Base-by-base conservation (phyloP, 1,140 invertebrate genomes). In the Drosophila lacertosa region DNA sequence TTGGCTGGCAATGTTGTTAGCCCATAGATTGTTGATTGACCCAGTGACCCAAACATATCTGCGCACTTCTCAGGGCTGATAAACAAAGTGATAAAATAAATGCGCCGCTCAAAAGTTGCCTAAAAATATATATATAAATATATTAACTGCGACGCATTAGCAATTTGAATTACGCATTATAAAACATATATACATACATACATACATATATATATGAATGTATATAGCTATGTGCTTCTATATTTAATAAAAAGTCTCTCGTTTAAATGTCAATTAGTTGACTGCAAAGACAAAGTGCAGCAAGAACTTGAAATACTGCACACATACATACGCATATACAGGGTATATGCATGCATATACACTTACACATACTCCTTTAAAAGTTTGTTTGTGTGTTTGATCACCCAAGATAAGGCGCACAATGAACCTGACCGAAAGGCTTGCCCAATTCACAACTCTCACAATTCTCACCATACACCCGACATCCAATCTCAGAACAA, bases 31-130 rank as follows among this genome's bases (percentile, higher is more conserved):
- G 47, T 15, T 39, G 53, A 54, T 11, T 44, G 58, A 60, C 53
- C 51, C 35, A 54, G 20, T 77, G 74, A 45, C 79, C 74, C 55
- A 69, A 9, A 37, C 20, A 18, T 13, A 20, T n/a, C 39, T 62
- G 62, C 40, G 5, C 51, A 11, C 35, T 18, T 15, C 32, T 45
- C 53, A 13, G 35, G 48, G 55, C 22, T 75, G 65, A 84, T 84
- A 82, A 82, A 84, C 75, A 83, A 79, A 78, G 79, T 82, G 79
- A 84, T 83, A 83, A 83, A 83, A 83, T 58, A 47, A 72, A 79
- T 84, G 80, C 74, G 79, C 50, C 66, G 77, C 54, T 51, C 63
- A 63, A 42, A 2, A 48, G n/a, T 10, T 15, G 13, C 2, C 40
- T 6, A 39, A 35, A 58, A 45, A 71, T 20, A 9, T 7, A 57